Evolutionary conservation across 2,797 vertebrate genomes (phyloP).

Genomic region (Denticeps clupeoides): DNA sequence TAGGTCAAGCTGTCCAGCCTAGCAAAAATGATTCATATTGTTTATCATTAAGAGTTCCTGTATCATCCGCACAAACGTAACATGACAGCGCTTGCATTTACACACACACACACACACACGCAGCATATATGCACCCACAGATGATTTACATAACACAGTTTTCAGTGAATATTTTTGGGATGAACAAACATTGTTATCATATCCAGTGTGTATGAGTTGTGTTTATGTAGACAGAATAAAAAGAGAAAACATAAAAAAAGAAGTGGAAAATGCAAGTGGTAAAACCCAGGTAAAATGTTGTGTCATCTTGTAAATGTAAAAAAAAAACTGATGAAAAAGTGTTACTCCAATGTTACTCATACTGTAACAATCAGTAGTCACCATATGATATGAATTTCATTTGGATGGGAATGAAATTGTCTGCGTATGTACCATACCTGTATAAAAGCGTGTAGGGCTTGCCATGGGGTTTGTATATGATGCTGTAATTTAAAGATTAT

Average conservation of each 20-base stretch:
- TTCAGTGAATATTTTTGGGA: conserved; percentile 44
- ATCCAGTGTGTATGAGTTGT: conserved; percentile 66
- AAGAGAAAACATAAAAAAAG: conserved; percentile 28
- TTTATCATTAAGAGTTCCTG: conserved; percentile 36
- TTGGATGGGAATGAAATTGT: conserved; percentile 55
- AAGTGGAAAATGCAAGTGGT: conserved; percentile 54
- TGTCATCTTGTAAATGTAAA: conserved; percentile 69
- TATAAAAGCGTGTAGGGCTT: conserved; percentile 60
- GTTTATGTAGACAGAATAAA: conserved; percentile 50
- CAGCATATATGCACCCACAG: conserved; percentile 6
- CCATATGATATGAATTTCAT: conserved; percentile 59
- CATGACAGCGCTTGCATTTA: background rate
- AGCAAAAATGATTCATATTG: conserved; percentile 45
- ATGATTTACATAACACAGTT: conserved; percentile 23
- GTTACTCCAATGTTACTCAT: too few relatives aligned
- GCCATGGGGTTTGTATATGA: conserved; percentile 72
- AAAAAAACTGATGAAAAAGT: conserved; percentile 45
- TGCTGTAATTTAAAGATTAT: conserved; percentile 74
- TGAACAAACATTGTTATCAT: conserved; percentile 43
- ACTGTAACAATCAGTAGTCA: conserved; percentile 55
- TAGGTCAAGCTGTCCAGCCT: conserved; percentile 57
- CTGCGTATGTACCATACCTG: conserved; percentile 55
- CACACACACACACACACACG: conserved; percentile 6
- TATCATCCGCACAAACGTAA: conserved; percentile 13
- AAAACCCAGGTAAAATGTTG: conserved; percentile 62